Evolutionary conservation across 2,888 invertebrate genomes (phyloP).

Genomic region (Sialis lutaria): DNA sequence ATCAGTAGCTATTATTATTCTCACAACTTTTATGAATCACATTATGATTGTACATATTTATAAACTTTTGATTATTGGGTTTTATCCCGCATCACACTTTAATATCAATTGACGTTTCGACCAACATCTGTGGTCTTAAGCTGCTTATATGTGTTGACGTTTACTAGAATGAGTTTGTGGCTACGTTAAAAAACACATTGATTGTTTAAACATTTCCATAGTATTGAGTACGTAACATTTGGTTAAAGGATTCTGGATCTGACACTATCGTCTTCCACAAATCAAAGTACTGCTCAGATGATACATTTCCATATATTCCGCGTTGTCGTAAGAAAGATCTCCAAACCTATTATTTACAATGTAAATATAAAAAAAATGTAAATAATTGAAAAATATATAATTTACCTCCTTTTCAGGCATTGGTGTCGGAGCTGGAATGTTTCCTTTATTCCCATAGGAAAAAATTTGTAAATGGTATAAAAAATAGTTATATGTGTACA

Average conservation of each 20-base stretch:
- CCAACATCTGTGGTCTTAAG: no score
- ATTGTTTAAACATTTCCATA: no score
- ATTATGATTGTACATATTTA: no score
- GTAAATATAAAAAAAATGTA: background rate
- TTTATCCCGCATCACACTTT: no score
- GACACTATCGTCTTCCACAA: constrained; percentile 26
- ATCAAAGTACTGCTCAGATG: constrained; percentile 27
- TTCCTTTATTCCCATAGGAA: constrained; percentile 24
- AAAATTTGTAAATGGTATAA: constrained; percentile 32
- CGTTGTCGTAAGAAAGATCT: constrained; percentile 24
- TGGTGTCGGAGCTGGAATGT: constrained; percentile 20
- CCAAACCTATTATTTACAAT: constrained; percentile 25
- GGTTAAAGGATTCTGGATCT: constrained; percentile 19
- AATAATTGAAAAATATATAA: background rate
- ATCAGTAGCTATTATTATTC: no score
- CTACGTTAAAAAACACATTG: no score
- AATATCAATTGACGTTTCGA: no score
- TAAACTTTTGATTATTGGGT: no score
- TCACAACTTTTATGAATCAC: no score
- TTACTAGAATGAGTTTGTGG: no score
- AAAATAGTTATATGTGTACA: constrained; percentile 33
- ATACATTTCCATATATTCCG: constrained; percentile 25
- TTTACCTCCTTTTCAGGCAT: constrained; percentile 25
- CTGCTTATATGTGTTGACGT: no score
- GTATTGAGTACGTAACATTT: background rate